Base-by-base conservation (phyloP, 2,888 invertebrate species). In the Caenorhabditis sp. region DNA sequence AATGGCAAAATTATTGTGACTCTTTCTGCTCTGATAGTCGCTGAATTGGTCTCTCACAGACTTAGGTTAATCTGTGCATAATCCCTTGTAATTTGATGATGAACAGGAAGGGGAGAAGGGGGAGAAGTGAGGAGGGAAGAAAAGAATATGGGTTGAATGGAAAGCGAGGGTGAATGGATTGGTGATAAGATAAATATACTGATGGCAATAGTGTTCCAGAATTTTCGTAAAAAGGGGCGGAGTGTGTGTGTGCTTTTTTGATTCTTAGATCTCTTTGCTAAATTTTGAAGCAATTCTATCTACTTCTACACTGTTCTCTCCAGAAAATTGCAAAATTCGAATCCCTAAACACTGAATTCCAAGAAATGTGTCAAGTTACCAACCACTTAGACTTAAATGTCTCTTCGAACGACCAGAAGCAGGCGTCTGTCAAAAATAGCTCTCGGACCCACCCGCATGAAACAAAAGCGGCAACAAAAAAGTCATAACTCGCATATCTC, bases 311-410 rank as follows among this genome's bases (percentile, higher is more conserved):
- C n/a, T n/a, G n/a, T n/a, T n/a, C n/a, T n/a, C n/a, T n/a, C n/a
- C n/a, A n/a, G n/a, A n/a, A n/a, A n/a, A n/a, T n/a, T n/a, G n/a
- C n/a, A n/a, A n/a, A n/a, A n/a, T n/a, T n/a, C n/a, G n/a, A n/a
- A n/a, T n/a, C n/a, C n/a, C n/a, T n/a, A n/a, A n/a, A n/a, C n/a
- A 51, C 8, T 13, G 24, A 37, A 56, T 50, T 50, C 13, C 22
- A 8, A 55, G 55, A 47, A 74, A 67, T 67, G 76, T 67, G 76
- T 76, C 76, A 20, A 76, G 50, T 76, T 76, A 67, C 76, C 24
- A 18, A 47, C 47, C 47, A 47, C 47, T 47, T 18, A 47, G 18
- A 47, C n/a, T n/a, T n/a, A 47, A 47, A 20, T 47, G 47, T 4
- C 47, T 55, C 13, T n/a, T 28, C 32, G 28, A 26, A 55, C 55